Base-by-base conservation (phyloP, 2,797 vertebrate genomes). In the Psittacula derbiana region DNA sequence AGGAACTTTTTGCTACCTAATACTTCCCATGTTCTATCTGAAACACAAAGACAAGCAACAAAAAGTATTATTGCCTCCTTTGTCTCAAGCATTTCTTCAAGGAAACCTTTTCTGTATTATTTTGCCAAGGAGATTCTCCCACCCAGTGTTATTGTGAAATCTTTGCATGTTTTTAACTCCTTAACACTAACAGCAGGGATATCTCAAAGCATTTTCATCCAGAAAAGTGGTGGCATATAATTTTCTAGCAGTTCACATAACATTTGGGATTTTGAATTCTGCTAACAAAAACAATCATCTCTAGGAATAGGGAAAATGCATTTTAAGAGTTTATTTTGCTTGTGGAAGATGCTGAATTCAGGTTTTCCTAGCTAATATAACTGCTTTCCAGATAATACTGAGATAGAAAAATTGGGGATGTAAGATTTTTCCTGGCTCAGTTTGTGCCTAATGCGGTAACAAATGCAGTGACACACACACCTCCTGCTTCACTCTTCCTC, bases 401-500 rank as follows among this genome's bases (percentile, higher is more conserved):
- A 91, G 57, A 9, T 46, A 72, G 25, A 64, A 49, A 83, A 84
- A 84, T 6, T 23, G 4, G 23, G 18, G 9, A 25, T 23, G 17
- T 57, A 57, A 53, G 57, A 31, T 11, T 40, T 75, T 79, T 57
- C 33, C 72, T 74, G 36, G 17, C 36, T 87, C 8, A 2, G 20
- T 70, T 92, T 70, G 19, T 61, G 44, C 49, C 78, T 61, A 14
- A 47, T 8, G 28, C 0, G 2, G 23, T 62, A 64, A 44, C 44
- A 81, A 92, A 70, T 55, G 58, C 47, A 81, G 57, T 38, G 88
- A 66, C 89, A 80, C 86, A 53, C 24, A 44, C 46, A 50, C 46
- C 53, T 95, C 92, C 90, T 73, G 46, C 95, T 95, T 76, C 90
- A 57, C 67, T 61, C 12, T 93, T 75, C 80, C 89, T 93, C 92